Evolutionary conservation across 2,113 vertebrate species (phyloP).

Genomic region (Thamnophis sirtalis): DNA sequence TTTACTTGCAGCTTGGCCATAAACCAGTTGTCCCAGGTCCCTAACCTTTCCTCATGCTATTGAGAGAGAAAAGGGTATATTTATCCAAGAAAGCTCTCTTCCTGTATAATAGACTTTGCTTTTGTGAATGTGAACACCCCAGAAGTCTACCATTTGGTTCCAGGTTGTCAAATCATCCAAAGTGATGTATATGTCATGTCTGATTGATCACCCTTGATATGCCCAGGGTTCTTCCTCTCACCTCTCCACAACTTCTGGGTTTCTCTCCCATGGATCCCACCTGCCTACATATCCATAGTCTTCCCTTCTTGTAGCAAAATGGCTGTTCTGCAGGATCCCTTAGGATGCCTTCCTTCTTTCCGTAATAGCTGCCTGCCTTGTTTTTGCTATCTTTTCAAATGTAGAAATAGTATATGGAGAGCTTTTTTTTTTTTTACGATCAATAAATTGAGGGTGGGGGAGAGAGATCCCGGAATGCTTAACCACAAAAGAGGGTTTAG

Average conservation of each 20-base stretch:
- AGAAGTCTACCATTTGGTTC: background rate
- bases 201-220: background rate
- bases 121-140: background rate
- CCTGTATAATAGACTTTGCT: background rate
- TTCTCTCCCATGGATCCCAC: background rate
- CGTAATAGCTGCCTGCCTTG: conserved; percentile 1
- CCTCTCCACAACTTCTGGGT: background rate
- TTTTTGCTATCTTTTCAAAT: conserved; percentile 18
- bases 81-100: background rate
- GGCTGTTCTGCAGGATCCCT: background rate
- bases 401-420: conserved; percentile 21
- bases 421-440: conserved; percentile 45
- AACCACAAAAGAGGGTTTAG: conserved; percentile 18
- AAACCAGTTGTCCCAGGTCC: background rate
- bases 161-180: background rate
- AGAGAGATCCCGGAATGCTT: background rate
- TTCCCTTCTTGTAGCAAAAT: background rate
- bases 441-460: conserved; percentile 30
- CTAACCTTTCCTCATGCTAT: background rate
- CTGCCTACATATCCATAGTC: background rate
- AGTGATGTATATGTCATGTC: too few relatives aligned
- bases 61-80: background rate
- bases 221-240: background rate
- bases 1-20: background rate
- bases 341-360: background rate